Conservation (phyloP, 2,888 invertebrate species). For the Acleris emargana region DNA sequence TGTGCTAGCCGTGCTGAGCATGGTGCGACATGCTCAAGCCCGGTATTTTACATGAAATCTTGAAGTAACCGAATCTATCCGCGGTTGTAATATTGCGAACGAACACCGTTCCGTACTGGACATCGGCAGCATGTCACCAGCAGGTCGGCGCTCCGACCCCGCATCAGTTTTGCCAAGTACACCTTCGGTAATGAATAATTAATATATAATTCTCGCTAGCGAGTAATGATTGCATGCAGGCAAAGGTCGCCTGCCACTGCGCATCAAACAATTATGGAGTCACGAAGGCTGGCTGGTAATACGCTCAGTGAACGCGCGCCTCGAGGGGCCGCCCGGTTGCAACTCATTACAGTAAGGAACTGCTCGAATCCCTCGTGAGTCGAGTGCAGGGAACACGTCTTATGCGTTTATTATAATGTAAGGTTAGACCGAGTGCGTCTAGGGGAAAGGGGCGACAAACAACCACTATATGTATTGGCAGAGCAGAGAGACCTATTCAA, state of each 20-base stretch:
- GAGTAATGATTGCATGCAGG: conserved; percentile 51
- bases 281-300: conserved; percentile 52
- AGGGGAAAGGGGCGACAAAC: too few species aligned
- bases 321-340: conserved; percentile 50
- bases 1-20: too few species aligned
- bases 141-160: conserved; percentile 9
- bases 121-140: conserved; percentile 29
- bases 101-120: conserved; percentile 7
- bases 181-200: conserved; percentile 48
- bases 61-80: too few species aligned
- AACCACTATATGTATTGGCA: too few species aligned
- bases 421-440: too few species aligned
- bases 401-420: too few species aligned
- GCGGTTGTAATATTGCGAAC: too few species aligned
- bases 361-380: conserved; percentile 13
- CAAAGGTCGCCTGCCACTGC: conserved; percentile 48
- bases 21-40: too few species aligned
- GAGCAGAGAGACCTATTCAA: too few species aligned
- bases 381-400: too few species aligned
- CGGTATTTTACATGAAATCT: too few species aligned
- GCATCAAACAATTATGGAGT: conserved; percentile 50
- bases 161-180: conserved; percentile 43
- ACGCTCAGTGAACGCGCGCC: conserved; percentile 44
- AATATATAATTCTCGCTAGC: conserved; percentile 40
- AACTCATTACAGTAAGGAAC: conserved; percentile 36